These are phyloP conservation scores for Muscicapa comitata DNA, from an alignment of 2,797 vertebrate genomes.

Conservation along the genomic window DNA sequence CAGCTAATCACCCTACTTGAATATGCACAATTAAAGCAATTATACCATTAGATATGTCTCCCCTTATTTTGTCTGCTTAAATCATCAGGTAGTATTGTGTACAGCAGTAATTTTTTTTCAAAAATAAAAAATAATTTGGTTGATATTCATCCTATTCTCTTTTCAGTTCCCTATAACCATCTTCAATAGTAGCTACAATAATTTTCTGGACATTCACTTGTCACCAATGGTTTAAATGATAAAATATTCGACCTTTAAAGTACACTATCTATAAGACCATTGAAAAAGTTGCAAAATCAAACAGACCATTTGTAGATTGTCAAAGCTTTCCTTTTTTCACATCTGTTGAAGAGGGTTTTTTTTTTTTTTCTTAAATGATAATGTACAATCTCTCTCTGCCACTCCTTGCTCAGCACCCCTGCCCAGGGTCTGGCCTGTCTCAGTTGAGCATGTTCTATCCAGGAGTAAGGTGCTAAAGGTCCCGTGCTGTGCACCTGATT, in stretches of 20 bases:
- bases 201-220: neutral
- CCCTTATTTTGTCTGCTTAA: neutral
- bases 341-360: neutral
- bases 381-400: neutral
- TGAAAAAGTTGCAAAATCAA: neutral
- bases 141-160: neutral
- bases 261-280: neutral
- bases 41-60: neutral
- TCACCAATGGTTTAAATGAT: neutral
- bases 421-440: neutral
- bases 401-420: rapidly evolving
- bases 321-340: neutral
- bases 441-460: rapidly evolving
- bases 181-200: neutral
- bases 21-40: neutral
- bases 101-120: neutral
- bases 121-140: neutral
- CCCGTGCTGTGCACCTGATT: rapidly evolving
- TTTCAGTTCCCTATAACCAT: neutral
- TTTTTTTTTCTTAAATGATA: neutral
- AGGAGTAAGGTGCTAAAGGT: neutral
- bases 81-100: neutral
- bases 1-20: neutral
- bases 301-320: neutral
- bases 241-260: neutral